Base-by-base conservation (phyloP, 1,140 invertebrate genomes). In the Bombus picipes region DNA sequence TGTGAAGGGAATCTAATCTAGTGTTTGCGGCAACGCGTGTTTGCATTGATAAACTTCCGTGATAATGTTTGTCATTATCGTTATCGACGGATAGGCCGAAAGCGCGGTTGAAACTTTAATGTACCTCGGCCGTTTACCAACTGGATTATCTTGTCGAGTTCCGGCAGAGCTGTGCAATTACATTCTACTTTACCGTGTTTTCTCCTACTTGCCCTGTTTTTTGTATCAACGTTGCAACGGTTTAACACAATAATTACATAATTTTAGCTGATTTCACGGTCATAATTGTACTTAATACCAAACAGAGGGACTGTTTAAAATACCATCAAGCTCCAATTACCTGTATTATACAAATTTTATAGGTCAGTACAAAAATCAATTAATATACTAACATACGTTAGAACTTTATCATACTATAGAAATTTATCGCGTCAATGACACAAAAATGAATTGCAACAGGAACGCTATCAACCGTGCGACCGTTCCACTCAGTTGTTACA, bases 1-100 rank as follows among this genome's bases (percentile, higher is more conserved):
- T 25, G 32, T 9, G 39, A 32, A 53, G 37, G 66, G 39, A 81
- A 85, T 85, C 78, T 85, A 85, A 85, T 85, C 84, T 81, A 59
- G 8, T 43, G 71, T 85, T 81, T 85, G 84, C 70, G 13, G 79
- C 79, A 22, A 57, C 78, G 79, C 37, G 43, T 85, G 84, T 85
- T 85, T 85, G 84, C 84, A 59, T 85, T 70, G 84, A 81, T 85
- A 85, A 85, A 85, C 59, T 70, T 53, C n/a, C 47, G 71, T 10
- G 84, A 85, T 85, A 85, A 80, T 81, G 78, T 57, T 81, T 59
- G 78, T 85, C 79, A 75, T 81, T 75, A 81, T 68, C 78, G 71
- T 85, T 81, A 81, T 81, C 79, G 71, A 81, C 34, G n/a, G 62
- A 43, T 59, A 81, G 71, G 37, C 70, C 43, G 41, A 73, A 74